Evolutionary conservation across 2,888 invertebrate species (phyloP), one percentile per base, ranked within the genome.

Genomic region (Orthonevra nobilis): DNA sequence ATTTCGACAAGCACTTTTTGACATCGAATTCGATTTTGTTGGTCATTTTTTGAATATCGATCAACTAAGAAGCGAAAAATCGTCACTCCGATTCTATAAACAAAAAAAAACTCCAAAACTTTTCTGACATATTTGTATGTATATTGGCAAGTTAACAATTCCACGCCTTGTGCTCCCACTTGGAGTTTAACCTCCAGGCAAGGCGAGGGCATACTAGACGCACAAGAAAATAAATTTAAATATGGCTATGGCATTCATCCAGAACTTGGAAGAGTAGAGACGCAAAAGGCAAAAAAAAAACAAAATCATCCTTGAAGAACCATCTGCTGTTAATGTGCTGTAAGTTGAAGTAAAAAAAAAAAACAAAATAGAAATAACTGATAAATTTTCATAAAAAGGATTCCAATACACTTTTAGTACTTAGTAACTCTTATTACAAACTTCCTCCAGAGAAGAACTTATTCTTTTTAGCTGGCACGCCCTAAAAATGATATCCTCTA

Each of bases 341-440:
- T 40, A 66, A 50, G 64, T 54, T 48, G 34, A 40, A 48, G 30
- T 48, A 38, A 32, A 52, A 23, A 26, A 52, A 23, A 26, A 20
- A 23, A 9, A 58, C 1, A 17, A n/a, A n/a, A n/a, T 1, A 30
- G 17, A 20, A 17, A n/a, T 56, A 2, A n/a, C 2, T 26, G 14
- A 2, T 6, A 6, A 9, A 17, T 68, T 19, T 28, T 7, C 3
- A 30, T 12, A 54, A 66, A 58, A 61, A 60, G 79, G 79, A 73
- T 73, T 72, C 73, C 79, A 72, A 56, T 73, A 48, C 66, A 66
- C 54, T 72, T 66, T 56, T 56, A 50, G 60, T 79, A 68, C 79
- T 79, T 79, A 79, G 66, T 56, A 66, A 61, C 66, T 73, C 61
- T 79, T 50, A 73, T 79, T 79, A 79, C 56, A n/a, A n/a, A 64